Evolutionary conservation across 2,113 vertebrate genomes (phyloP).

Genomic region (Ciconia boyciana): DNA sequence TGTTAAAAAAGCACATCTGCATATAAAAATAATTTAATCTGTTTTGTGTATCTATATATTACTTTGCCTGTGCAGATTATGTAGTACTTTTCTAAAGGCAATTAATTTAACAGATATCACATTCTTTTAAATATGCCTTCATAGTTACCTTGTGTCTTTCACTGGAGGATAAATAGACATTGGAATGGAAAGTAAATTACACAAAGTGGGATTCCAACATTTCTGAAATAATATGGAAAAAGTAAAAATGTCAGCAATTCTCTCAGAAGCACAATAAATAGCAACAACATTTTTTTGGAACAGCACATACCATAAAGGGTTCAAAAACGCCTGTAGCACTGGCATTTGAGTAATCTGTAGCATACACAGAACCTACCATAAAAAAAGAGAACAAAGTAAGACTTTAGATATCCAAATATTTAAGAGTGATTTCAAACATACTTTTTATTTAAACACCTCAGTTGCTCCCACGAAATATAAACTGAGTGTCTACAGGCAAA

Average conservation of each 20-base stretch:
- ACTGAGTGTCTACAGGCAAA: background rate
- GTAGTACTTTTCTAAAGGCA: background rate
- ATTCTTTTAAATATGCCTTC: background rate
- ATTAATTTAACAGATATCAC: background rate
- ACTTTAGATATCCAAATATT: background rate
- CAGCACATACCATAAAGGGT: constrained; percentile 81
- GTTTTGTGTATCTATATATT: background rate
- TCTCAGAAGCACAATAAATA: background rate
- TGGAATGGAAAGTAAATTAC: constrained; percentile 85
- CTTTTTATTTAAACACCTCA: background rate
- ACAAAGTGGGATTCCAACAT: constrained; percentile 86
- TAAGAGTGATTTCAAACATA: background rate
- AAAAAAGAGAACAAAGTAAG: background rate
- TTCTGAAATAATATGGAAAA: constrained; percentile 75
- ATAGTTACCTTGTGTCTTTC: constrained; percentile 86
- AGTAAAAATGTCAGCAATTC: background rate
- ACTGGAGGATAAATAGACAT: constrained; percentile 87
- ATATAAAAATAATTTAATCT: background rate
- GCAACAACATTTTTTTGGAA: background rate
- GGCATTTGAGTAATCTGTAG: constrained; percentile 96
- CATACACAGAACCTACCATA: constrained; percentile 81
- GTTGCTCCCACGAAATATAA: background rate
- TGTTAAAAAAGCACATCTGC: background rate
- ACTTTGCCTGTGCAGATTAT: background rate
- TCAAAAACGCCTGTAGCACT: constrained; percentile 92